Base-by-base conservation (phyloP, 2,797 vertebrate species). In the Hapalemur alaotrensis region DNA sequence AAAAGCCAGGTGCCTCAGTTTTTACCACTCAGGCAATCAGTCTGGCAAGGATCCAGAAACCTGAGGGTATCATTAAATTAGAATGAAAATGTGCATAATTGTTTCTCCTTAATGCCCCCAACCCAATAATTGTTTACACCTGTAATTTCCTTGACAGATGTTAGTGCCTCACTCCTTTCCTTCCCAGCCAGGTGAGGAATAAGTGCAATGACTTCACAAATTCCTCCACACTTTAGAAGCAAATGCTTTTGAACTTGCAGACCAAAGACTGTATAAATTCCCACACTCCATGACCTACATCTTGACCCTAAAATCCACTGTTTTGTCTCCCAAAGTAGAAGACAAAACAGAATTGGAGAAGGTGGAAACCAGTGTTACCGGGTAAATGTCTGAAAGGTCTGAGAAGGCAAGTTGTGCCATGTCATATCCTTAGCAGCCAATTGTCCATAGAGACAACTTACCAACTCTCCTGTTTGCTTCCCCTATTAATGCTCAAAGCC, bases 111-210 rank as follows among this genome's bases (percentile, higher is more conserved):
- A 30, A 4, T 67, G n/a, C 18, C 43, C 0, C 20, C 20, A 72
- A n/a, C 52, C 13, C 61, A 93, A 12, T 41, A 85, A 28, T 79
- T 93, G 2, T 23, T 91, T 7, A 4, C 75, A 90, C 54, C 59
- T 93, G 43, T 81, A 80, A 89, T 43, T 89, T 94, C 17, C 43
- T 84, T 88, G 54, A 67, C 75, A 96, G 80, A 30, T 80, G 30
- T 57, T 67, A 72, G 17, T 54, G 32, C 30, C 76, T 22, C 38
- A 48, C 12, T 80, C 57, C n/a, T 81, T 63, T 88, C 32, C 25
- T 93, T n/a, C 38, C 25, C 5, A 84, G 20, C 8, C 78, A 95
- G 72, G 41, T 80, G 59, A 92, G 2, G 35, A 59, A 7, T 73
- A 84, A 85, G 4, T 0, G 6, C 9, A 48, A 28, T 93, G 76